Evolutionary conservation across 2,113 vertebrate genomes (phyloP).

Genomic region (Verasper variegatus): DNA sequence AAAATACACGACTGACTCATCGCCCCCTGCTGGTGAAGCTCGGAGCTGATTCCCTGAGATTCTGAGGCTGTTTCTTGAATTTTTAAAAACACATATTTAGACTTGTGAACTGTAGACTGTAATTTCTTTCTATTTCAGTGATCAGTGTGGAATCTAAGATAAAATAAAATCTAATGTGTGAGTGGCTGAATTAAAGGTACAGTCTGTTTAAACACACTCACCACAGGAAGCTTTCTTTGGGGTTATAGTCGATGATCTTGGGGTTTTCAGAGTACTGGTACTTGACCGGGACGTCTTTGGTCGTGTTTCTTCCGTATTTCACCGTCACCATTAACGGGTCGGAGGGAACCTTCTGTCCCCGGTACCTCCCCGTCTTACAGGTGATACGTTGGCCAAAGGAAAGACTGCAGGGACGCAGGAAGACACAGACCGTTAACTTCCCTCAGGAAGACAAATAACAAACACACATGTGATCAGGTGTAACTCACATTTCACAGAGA

Average conservation of each 20-base stretch:
- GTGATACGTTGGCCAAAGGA: conserved; percentile 84
- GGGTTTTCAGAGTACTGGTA: conserved; percentile 89
- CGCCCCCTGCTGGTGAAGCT: no score
- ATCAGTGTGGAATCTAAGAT: no score
- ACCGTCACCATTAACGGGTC: conserved; percentile 70
- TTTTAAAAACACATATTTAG: no score
- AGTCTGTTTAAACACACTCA: conserved; percentile 54
- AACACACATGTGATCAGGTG: neutral
- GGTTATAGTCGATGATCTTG: conserved; percentile 81
- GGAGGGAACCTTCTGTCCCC: conserved; percentile 50
- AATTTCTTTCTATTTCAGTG: no score
- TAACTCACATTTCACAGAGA: conserved; percentile 84
- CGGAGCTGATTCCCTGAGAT: no score
- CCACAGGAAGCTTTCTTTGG: conserved; percentile 90
- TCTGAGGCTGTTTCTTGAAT: no score
- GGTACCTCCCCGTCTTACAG: conserved; percentile 86
- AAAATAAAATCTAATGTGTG: no score
- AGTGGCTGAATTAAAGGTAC: no score
- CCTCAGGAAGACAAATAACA: neutral
- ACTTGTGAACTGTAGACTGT: no score
- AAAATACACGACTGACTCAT: no score
- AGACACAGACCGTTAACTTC: neutral
- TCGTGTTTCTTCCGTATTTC: conserved; percentile 80
- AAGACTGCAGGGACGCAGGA: conserved; percentile 74
- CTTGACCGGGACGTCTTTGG: conserved; percentile 5